Evolutionary conservation across 2,113 vertebrate species (phyloP).

Genomic region (Platichthys flesus): DNA sequence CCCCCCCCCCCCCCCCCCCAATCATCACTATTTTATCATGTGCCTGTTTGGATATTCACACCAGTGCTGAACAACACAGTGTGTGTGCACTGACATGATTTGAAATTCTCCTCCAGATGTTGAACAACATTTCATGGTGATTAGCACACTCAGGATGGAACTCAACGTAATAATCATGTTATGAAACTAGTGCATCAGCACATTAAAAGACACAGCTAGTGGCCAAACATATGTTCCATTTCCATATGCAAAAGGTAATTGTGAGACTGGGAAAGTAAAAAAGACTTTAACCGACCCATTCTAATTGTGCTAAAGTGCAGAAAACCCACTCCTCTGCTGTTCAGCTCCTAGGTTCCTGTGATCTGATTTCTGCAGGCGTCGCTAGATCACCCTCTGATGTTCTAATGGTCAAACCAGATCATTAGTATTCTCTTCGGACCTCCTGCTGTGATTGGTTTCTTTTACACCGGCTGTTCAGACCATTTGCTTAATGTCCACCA

Average conservation of each 20-base stretch:
- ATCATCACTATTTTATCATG: slow-evolving; percentile 69
- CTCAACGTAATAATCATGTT: slow-evolving; percentile 73
- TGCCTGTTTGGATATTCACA: slow-evolving; percentile 64
- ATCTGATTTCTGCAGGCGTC: slow-evolving; percentile 41
- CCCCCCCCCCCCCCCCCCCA: slow-evolving; percentile 38
- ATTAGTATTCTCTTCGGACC: slow-evolving; percentile 53
- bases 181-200: slow-evolving; percentile 71
- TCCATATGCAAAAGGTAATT: slow-evolving; percentile 70
- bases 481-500: slow-evolving; percentile 64
- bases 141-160: slow-evolving; percentile 56
- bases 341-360: slow-evolving; percentile 27
- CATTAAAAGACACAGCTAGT: slow-evolving; percentile 63
- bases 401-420: slow-evolving; percentile 36
- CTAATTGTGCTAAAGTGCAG: slow-evolving; percentile 37
- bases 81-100: slow-evolving; percentile 42
- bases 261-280: slow-evolving; percentile 34
- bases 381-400: slow-evolving; percentile 27
- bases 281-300: slow-evolving; percentile 50
- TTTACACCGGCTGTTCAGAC: slow-evolving; percentile 43
- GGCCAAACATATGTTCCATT: slow-evolving; percentile 77
- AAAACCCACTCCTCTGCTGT: slow-evolving; percentile 15
- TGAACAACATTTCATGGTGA: slow-evolving; percentile 53
- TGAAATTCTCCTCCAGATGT: slow-evolving; percentile 67
- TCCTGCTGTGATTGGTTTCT: slow-evolving; percentile 48
- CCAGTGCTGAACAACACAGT: slow-evolving; percentile 35